These are phyloP conservation scores for Amphiprion percula DNA, from an alignment of 2,113 vertebrate species.

Conservation along the genomic window DNA sequence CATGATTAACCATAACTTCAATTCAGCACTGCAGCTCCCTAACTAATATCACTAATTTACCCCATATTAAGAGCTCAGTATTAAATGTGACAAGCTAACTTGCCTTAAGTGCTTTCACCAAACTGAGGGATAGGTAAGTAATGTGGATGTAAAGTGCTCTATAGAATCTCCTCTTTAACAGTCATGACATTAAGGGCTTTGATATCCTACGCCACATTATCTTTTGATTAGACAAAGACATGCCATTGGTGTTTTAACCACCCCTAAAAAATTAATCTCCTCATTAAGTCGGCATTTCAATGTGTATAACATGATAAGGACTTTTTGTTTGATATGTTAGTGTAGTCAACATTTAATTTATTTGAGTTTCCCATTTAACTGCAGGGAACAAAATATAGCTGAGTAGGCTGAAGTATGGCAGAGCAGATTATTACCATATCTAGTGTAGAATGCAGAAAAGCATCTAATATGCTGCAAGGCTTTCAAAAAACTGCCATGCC, in stretches of 20 bases:
- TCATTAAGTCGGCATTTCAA: background rate
- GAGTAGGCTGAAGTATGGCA: background rate
- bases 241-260: background rate
- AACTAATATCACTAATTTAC: slow-evolving; percentile 18
- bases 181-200: background rate
- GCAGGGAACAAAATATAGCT: background rate
- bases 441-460: background rate
- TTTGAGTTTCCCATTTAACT: background rate
- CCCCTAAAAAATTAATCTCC: background rate
- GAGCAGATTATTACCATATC: background rate
- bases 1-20: background rate
- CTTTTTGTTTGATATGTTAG: background rate
- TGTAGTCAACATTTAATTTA: background rate
- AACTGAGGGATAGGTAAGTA: slow-evolving; percentile 1
- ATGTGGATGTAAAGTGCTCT: background rate
- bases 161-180: background rate
- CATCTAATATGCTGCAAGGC: slow-evolving; percentile 3
- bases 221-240: background rate
- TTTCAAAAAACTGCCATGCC: background rate
- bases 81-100: slow-evolving; percentile 12
- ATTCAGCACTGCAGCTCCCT: background rate
- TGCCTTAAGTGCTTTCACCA: background rate
- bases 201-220: background rate
- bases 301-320: too few relatives aligned
- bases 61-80: slow-evolving; percentile 9